Evolutionary conservation across 2,888 invertebrate genomes (phyloP).

Genomic region (Andrena fulva): DNA sequence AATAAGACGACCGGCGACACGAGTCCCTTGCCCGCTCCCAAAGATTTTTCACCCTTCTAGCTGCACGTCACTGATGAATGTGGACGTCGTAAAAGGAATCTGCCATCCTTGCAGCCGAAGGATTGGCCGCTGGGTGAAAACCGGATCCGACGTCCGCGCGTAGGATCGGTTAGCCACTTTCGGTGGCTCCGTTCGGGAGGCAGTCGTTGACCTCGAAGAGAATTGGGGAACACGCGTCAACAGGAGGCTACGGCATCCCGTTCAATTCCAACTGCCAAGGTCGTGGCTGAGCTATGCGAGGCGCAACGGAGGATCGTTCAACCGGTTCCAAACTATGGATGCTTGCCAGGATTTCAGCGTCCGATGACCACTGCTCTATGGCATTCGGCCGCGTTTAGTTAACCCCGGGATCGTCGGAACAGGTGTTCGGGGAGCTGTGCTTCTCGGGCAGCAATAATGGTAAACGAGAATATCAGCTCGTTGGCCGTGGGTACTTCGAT

Average conservation of each 20-base stretch:
- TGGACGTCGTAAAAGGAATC: not conserved
- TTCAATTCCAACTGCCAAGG: constrained; percentile 56
- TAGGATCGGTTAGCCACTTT: constrained; percentile 59
- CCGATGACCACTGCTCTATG: constrained; percentile 7
- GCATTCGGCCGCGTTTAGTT: constrained; percentile 28
- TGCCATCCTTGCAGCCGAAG: not conserved
- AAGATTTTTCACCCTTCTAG: not conserved
- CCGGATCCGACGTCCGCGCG: constrained; percentile 39
- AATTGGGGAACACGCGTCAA: constrained; percentile 70
- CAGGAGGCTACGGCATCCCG: constrained; percentile 25
- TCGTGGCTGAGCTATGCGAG: constrained; percentile 25
- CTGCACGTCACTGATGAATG: not conserved
- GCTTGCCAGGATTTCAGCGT: constrained; percentile 45
- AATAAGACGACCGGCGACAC: too few relatives aligned
- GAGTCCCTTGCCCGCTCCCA: too few relatives aligned
- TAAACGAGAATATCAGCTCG: not conserved
- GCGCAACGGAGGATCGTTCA: constrained; percentile 25
- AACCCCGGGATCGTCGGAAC: not conserved
- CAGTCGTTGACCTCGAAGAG: constrained; percentile 74
- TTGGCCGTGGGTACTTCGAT: not conserved
- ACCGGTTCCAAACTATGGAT: constrained; percentile 54
- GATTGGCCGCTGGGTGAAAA: constrained; percentile 23
- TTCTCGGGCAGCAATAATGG: not conserved
- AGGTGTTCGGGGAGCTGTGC: constrained; percentile 15
- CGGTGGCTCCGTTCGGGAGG: constrained; percentile 56